Percentiles rank a stretch among this genome's conserved stretches.
phyloP scores from a whole-genome alignment of 2,888 invertebrate species.

The Choreutis nemorana region DNA sequence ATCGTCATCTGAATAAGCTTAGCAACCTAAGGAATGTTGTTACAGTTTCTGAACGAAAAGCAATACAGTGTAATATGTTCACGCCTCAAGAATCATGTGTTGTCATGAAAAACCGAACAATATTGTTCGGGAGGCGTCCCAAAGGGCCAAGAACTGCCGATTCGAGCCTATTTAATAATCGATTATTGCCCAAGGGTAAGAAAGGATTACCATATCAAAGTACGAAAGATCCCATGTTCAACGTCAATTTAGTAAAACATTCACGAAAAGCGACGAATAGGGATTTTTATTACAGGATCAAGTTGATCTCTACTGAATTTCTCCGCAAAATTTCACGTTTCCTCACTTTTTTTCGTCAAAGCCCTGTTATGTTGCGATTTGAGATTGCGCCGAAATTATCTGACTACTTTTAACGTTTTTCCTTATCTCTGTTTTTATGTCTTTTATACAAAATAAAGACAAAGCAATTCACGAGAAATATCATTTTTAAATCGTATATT shows the following conservation, averaged over 20 bases:
- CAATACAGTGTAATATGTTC: too few relatives aligned
- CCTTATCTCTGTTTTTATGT: neutral
- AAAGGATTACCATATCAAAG: conserved; percentile 59
- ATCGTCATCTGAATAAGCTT: too few relatives aligned
- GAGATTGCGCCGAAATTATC: conserved; percentile 1
- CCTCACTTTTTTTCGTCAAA: conserved; percentile 15
- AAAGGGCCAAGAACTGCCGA: too few relatives aligned
- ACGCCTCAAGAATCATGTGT: too few relatives aligned
- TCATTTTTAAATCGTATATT: too few relatives aligned
- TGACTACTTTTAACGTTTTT: neutral
- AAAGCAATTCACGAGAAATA: too few relatives aligned
- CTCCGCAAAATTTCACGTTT: conserved; percentile 21
- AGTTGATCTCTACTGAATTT: conserved; percentile 27
- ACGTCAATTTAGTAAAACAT: conserved; percentile 51
- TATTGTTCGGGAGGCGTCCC: too few relatives aligned
- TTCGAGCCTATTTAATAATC: conserved; percentile 58
- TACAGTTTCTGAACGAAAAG: too few relatives aligned
- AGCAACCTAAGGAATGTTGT: too few relatives aligned
- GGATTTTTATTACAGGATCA: conserved; percentile 18
- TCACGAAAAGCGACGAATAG: conserved; percentile 27
- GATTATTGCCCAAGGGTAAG: conserved; percentile 45
- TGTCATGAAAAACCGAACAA: too few relatives aligned
- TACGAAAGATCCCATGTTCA: conserved; percentile 46
- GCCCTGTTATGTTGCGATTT: conserved; percentile 2
- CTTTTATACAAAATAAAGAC: too few relatives aligned